These are phyloP conservation scores for Variabilichromis moorii DNA, from an alignment of 2,113 vertebrate species.

Conservation along the genomic window DNA sequence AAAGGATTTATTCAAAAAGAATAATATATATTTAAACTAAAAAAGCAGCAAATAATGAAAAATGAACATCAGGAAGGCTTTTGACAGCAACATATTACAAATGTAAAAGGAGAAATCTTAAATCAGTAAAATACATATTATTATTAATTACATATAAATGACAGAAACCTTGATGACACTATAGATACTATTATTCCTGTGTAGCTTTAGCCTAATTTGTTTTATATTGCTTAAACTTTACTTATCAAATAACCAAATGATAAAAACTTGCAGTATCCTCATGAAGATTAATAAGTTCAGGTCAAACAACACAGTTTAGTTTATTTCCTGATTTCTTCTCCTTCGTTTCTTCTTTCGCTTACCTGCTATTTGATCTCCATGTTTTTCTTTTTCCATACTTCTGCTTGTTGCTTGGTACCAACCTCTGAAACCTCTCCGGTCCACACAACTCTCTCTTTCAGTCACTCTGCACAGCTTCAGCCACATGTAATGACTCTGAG, in stretches of 20 bases:
- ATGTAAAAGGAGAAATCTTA: background rate
- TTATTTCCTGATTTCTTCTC: background rate
- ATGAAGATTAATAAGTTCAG: background rate
- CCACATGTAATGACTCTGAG: constrained; percentile 49
- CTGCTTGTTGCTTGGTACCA: background rate
- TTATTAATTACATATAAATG: background rate
- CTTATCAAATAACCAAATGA: background rate
- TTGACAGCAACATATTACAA: background rate
- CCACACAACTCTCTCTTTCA: background rate
- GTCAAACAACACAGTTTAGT: background rate
- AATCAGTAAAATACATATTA: background rate
- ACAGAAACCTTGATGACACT: background rate
- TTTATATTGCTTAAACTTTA: background rate
- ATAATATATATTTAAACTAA: background rate
- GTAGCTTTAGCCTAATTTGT: background rate
- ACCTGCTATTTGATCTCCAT: background rate
- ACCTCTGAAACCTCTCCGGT: background rate
- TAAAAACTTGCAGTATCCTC: background rate
- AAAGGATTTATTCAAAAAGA: background rate
- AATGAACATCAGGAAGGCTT: background rate
- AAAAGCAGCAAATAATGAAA: background rate
- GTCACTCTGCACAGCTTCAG: constrained; percentile 13
- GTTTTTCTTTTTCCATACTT: background rate
- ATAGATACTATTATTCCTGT: background rate
- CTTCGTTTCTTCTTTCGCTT: background rate